phyloP scores from a whole-genome alignment of 2,797 vertebrate species.

The Eurystomus glaucurus region DNA sequence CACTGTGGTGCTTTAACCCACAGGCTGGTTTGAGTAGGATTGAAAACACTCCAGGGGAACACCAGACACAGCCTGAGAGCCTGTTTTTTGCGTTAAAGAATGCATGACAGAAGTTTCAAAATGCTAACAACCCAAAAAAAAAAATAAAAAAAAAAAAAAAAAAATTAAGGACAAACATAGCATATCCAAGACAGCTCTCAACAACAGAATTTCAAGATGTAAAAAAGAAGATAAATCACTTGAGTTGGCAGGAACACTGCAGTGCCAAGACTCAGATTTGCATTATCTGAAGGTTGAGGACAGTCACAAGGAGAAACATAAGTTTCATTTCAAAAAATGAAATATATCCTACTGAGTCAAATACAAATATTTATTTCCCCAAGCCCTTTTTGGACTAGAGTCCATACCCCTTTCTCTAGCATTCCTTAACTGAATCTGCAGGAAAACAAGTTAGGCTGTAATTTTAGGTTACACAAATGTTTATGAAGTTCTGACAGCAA shows the following conservation, averaged over 20 bases:
- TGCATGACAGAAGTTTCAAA: neutral
- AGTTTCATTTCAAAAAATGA: conserved; percentile 14
- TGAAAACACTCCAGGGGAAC: conserved; percentile 1
- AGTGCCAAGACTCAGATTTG: neutral
- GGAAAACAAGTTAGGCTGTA: conserved; percentile 22
- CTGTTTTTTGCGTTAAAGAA: neutral
- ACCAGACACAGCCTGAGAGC: neutral
- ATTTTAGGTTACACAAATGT: conserved; percentile 57
- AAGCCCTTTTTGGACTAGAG: conserved; percentile 1
- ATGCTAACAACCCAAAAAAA: neutral
- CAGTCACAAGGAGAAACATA: neutral
- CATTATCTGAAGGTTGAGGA: neutral
- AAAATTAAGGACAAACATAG: neutral
- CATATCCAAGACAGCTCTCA: neutral
- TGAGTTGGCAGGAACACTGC: neutral
- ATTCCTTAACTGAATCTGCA: conserved; percentile 3
- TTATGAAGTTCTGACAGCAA: conserved; percentile 50
- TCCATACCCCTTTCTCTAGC: neutral
- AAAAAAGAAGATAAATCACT: neutral
- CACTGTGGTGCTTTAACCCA: neutral
- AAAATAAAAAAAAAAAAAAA: neutral
- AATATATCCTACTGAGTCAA: conserved; percentile 9
- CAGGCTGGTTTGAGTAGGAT: neutral
- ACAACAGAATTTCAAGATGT: neutral
- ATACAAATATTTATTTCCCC: conserved; percentile 53